Percentiles rank a stretch among this genome's conserved stretches.
Conservation (phyloP, 2,797 vertebrate species). For the Myiotriccus ornatus region DNA sequence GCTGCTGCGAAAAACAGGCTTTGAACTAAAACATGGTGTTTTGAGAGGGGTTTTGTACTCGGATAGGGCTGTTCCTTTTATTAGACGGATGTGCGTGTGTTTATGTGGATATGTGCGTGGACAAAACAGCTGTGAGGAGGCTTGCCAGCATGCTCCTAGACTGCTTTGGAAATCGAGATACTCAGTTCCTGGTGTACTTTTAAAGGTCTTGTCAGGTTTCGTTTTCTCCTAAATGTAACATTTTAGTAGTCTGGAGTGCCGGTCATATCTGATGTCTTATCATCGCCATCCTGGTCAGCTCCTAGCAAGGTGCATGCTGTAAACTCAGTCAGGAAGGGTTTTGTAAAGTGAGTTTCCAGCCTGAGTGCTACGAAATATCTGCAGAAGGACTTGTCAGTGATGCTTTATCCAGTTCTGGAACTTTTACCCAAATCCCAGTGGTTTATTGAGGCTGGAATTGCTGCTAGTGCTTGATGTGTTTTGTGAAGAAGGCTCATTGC, state of each 20-base stretch:
- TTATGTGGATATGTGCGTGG: background rate
- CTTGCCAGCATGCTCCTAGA: background rate
- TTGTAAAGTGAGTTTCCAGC: background rate
- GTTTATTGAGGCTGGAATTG: background rate
- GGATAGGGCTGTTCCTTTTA: background rate
- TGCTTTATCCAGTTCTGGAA: background rate
- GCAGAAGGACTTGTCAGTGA: background rate
- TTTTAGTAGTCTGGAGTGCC: background rate
- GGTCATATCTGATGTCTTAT: background rate
- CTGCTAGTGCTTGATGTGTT: background rate
- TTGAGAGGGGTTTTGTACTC: background rate
- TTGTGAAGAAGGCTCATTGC: background rate
- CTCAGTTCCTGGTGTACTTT: background rate
- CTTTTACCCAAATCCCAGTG: background rate
- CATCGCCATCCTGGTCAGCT: background rate
- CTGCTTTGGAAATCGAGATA: background rate
- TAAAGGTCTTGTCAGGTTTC: background rate
- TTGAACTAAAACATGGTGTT: background rate
- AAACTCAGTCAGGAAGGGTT: background rate
- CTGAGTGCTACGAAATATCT: background rate
- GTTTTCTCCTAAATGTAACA: background rate
- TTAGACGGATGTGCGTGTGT: background rate
- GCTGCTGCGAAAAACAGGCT: background rate
- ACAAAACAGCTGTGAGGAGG: background rate
- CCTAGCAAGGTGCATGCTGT: background rate